Percentiles rank a stretch among this genome's conserved stretches.
phyloP scores from a whole-genome alignment of 2,797 vertebrate genomes.

The Manis pentadactyla region DNA sequence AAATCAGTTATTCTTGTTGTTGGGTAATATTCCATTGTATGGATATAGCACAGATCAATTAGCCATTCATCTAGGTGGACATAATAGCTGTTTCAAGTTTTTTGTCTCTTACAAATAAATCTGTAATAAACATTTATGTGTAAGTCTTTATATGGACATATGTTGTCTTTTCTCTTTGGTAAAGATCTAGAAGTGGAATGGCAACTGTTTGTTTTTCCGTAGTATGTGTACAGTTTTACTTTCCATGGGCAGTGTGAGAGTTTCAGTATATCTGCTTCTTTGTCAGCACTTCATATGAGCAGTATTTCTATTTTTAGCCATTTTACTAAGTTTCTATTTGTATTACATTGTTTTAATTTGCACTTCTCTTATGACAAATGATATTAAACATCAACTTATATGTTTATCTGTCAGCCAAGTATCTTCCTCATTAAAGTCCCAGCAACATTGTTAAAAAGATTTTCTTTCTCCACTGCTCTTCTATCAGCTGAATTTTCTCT shows the following conservation, averaged over 20 bases:
- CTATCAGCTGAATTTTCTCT: background rate
- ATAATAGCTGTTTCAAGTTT: background rate
- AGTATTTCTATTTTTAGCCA: background rate
- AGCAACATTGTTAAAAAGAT: background rate
- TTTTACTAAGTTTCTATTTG: background rate
- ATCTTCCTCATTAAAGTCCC: background rate
- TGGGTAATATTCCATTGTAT: background rate
- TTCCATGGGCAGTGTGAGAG: background rate
- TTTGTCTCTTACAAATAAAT: background rate
- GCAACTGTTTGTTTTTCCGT: background rate
- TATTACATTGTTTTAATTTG: background rate
- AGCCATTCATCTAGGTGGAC: background rate
- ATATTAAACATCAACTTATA: background rate
- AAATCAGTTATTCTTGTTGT: background rate
- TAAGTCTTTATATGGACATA: background rate
- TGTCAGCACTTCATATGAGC: background rate
- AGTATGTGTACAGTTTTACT: background rate
- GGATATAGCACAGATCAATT: background rate
- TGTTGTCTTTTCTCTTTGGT: background rate
- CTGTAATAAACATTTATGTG: background rate
- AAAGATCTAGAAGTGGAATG: background rate
- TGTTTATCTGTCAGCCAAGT: background rate
- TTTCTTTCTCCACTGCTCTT: background rate
- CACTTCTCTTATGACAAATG: background rate
- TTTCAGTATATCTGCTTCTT: background rate